Evolutionary conservation across 2,113 vertebrate genomes (phyloP), one percentile per base, ranked within the genome.

Genomic region (Gadus chalcogrammus): DNA sequence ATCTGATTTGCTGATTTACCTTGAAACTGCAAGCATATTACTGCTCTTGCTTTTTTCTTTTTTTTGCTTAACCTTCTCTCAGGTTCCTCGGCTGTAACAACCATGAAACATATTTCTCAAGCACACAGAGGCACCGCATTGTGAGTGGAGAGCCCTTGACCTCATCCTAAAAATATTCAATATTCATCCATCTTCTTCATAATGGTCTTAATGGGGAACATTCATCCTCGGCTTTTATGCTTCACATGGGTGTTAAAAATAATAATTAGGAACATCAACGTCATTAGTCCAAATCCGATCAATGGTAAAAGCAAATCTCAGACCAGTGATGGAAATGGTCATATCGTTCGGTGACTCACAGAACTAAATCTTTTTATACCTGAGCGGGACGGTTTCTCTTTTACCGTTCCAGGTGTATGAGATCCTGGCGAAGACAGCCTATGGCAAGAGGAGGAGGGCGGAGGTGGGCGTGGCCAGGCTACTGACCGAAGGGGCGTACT

Each of bases 401-500:
- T 62, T 22, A 20, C 52, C 11, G 7, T 55, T 72, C 59, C 82
- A 93, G 92, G 90, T 94, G 67, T 89, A 91, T 69, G 93, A 94
- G 88, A 90, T 94, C 73, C 86, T 94, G n/a, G 79, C 89, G 16
- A 75, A 77, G 68, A 90, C 91, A 0, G 75, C 78, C 17, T 93
- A 91, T 0, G 91, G 93, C 64, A 93, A 90, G 69, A 87, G 87
- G 63, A 94, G 92, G 86, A 78, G 82, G 2, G 85, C 91, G 0
- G 91, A 94, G 70, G 86, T 94, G 0, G 93, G 92, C 24, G 84
- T 92, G 24, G 91, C 91, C 61, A 80, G 90, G 48, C 84, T 94
- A 68, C 70, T 93, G 12, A 92, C 85, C 0, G 90, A 93, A 68
- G 91, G 91, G 0, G 89, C 88, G 0, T 93, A 88, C 64, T 68